Evolutionary conservation across 2,888 invertebrate genomes (phyloP).

Genomic region (Amphipoea lucens): DNA sequence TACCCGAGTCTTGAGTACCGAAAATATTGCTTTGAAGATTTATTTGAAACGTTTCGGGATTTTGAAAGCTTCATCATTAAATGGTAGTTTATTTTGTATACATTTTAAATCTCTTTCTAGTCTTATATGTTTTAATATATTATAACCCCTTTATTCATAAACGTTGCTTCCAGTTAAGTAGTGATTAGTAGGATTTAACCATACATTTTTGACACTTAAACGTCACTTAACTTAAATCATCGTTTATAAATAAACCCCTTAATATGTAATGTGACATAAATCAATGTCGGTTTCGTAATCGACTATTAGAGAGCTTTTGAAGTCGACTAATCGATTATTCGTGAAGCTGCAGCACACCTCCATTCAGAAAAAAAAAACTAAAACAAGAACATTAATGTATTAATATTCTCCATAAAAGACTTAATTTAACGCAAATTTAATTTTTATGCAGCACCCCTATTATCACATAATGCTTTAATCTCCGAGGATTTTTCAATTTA

Average conservation of each 20-base stretch:
- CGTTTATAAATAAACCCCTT: not conserved
- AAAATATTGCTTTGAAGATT: constrained; percentile 20
- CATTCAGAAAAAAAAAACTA: constrained; percentile 13
- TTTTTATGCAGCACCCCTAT: constrained; percentile 72
- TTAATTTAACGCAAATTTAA: constrained; percentile 79
- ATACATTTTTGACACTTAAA: not conserved
- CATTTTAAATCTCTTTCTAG: not conserved
- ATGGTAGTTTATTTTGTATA: constrained; percentile 30
- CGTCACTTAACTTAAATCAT: not conserved
- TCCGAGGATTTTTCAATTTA: constrained; percentile 77
- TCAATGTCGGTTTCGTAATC: constrained; percentile 17
- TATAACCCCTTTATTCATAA: not conserved
- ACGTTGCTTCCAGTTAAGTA: not conserved
- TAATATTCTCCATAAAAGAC: constrained; percentile 65
- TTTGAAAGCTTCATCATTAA: constrained; percentile 26
- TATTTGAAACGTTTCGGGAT: constrained; percentile 8
- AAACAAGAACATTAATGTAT: constrained; percentile 52
- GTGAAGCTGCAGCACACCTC: constrained; percentile 29
- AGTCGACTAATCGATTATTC: constrained; percentile 37
- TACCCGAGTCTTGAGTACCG: constrained; percentile 4
- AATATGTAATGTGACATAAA: constrained; percentile 10
- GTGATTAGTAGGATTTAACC: not conserved
- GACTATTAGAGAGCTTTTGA: constrained; percentile 18
- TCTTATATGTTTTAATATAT: not conserved
- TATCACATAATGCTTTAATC: constrained; percentile 74